These are phyloP conservation scores for Electrophaes corylata DNA, from an alignment of 2,888 invertebrate genomes.

Conservation along the genomic window DNA sequence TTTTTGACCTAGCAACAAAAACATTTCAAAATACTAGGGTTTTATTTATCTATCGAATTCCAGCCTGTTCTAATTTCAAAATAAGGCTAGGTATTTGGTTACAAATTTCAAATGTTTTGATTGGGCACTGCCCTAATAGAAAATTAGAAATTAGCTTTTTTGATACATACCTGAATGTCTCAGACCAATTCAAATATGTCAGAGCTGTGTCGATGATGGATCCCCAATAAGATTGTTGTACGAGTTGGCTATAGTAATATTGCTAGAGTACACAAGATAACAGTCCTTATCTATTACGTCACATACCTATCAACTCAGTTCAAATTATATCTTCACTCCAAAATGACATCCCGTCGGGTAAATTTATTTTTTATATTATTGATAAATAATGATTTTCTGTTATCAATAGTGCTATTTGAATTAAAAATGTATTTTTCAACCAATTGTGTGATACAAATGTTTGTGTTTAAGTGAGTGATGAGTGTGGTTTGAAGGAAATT, in stretches of 20 bases:
- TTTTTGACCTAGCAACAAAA: slow-evolving; percentile 57
- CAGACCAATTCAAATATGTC: slow-evolving; percentile 28
- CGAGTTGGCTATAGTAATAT: slow-evolving; percentile 46
- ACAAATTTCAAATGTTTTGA: neutral
- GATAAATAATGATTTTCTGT: slow-evolving; percentile 17
- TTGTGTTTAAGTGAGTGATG: slow-evolving; percentile 29
- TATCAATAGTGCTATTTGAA: slow-evolving; percentile 28
- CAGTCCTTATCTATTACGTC: slow-evolving; percentile 73
- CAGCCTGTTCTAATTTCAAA: slow-evolving; percentile 9
- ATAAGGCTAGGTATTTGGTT: neutral
- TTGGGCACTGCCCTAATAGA: no score
- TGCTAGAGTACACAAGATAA: slow-evolving; percentile 66
- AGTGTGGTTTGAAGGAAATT: slow-evolving; percentile 21
- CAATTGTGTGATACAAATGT: slow-evolving; percentile 9
- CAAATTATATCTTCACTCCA: slow-evolving; percentile 65
- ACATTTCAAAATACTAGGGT: neutral
- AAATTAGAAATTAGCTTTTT: no score
- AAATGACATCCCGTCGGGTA: slow-evolving; percentile 76
- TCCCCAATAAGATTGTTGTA: slow-evolving; percentile 47
- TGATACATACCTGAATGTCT: slow-evolving; percentile 16
- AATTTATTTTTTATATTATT: slow-evolving; percentile 50
- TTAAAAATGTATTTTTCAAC: slow-evolving; percentile 21
- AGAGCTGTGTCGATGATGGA: slow-evolving; percentile 50
- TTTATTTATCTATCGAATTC: slow-evolving; percentile 3
- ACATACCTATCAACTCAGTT: slow-evolving; percentile 68